These are phyloP conservation scores for Seira ritae DNA, from an alignment of 2,888 invertebrate genomes.

Conservation along the genomic window DNA sequence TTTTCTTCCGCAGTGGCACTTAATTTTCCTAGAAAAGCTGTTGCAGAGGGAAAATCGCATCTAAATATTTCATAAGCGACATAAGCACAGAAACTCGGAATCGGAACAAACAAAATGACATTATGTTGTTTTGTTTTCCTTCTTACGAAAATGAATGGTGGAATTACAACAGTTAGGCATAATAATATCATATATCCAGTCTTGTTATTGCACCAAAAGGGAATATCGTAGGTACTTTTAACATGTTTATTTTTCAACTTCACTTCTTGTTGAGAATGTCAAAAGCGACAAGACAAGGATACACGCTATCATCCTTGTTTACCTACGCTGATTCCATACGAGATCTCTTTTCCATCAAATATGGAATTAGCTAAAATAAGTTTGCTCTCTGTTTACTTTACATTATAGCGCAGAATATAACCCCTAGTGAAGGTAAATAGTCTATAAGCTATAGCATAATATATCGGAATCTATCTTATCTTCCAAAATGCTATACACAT, in stretches of 20 bases:
- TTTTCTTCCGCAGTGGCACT: background rate
- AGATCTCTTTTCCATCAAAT: too few species aligned
- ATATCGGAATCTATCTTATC: too few species aligned
- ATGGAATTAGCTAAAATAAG: too few species aligned
- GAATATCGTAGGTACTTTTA: too few species aligned
- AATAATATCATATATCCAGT: too few species aligned
- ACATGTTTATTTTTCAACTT: too few species aligned
- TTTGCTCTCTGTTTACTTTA: too few species aligned
- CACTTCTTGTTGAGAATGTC: background rate
- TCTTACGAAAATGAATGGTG: background rate
- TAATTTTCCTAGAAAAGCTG: background rate
- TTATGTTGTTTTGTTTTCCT: background rate
- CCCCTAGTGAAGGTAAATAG: background rate
- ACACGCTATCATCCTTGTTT: background rate
- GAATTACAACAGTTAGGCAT: background rate
- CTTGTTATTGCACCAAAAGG: too few species aligned
- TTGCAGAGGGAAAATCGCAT: too few species aligned
- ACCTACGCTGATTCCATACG: background rate
- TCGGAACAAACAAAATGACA: too few species aligned
- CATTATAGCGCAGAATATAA: background rate
- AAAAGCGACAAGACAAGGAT: slow-evolving; percentile 6
- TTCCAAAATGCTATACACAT: too few species aligned
- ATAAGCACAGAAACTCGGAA: background rate
- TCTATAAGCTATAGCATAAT: too few species aligned
- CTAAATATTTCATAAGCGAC: background rate